Evolutionary conservation across 2,113 vertebrate genomes (phyloP).

Genomic region (Crotalus helleri): DNA sequence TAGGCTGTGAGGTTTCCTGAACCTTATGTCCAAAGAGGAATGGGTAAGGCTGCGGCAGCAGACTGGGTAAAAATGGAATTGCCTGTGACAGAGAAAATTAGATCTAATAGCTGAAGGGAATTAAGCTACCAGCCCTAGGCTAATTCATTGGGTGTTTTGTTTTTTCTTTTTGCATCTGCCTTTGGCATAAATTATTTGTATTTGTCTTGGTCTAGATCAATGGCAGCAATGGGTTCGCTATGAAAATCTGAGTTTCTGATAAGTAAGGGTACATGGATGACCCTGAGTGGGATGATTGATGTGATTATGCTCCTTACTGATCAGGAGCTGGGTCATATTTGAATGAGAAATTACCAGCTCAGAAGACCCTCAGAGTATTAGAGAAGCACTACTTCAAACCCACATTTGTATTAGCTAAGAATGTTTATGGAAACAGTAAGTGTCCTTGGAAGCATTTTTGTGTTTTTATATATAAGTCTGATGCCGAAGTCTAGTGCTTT

Average conservation of each 20-base stretch:
- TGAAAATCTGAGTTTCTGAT: not conserved
- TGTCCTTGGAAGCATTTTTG: not conserved
- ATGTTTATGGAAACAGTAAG: not conserved
- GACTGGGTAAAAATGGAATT: not conserved
- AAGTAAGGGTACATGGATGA: not conserved
- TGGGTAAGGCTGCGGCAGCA: not conserved
- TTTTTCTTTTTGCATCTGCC: not conserved
- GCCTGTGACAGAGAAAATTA: not conserved
- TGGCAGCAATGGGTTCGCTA: not conserved
- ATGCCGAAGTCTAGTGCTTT: not conserved
- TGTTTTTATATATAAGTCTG: not conserved
- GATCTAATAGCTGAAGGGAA: not conserved
- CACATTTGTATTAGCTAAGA: not conserved
- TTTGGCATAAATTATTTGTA: not conserved
- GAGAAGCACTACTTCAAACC: not conserved
- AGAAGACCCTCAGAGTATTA: not conserved
- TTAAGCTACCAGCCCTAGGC: not conserved
- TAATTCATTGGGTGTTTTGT: not conserved
- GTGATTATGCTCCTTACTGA: not conserved
- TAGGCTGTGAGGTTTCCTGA: not conserved
- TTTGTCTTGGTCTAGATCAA: not conserved
- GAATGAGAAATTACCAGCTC: not conserved
- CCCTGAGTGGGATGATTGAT: not conserved
- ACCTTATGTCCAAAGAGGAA: not conserved
- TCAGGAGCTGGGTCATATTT: not conserved